phyloP scores from a whole-genome alignment of 2,888 invertebrate genomes.

The Agriopis aurantiaria region DNA sequence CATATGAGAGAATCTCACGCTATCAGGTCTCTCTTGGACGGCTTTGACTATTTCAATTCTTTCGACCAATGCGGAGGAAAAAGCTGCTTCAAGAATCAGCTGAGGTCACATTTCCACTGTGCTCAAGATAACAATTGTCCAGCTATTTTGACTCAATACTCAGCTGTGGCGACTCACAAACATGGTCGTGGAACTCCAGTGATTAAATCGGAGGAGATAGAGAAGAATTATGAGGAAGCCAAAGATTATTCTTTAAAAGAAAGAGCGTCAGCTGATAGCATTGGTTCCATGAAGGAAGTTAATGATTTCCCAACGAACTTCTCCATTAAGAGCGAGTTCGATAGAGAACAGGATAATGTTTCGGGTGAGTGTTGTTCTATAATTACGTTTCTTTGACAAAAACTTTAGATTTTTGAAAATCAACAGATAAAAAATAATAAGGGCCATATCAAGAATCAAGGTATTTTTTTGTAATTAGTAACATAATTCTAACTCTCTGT shows the following conservation, averaged over 20 bases:
- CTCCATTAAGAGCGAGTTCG: constrained; percentile 82
- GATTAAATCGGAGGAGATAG: constrained; percentile 71
- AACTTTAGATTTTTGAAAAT: neutral
- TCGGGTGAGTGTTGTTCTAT: constrained; percentile 72
- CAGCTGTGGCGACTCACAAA: constrained; percentile 81
- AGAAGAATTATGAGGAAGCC: constrained; percentile 78
- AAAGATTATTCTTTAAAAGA: constrained; percentile 84
- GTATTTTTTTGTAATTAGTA: too few species aligned
- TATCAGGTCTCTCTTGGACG: constrained; percentile 92
- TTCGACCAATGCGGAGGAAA: constrained; percentile 82
- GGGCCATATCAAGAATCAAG: too few species aligned
- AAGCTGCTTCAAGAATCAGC: constrained; percentile 81
- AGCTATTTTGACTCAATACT: constrained; percentile 82
- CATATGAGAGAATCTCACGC: constrained; percentile 96
- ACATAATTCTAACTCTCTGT: constrained; percentile 39
- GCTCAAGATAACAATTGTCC: constrained; percentile 82
- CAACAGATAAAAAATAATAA: too few species aligned
- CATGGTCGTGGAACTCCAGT: constrained; percentile 80
- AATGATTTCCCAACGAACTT: constrained; percentile 77
- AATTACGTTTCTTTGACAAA: neutral
- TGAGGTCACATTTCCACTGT: constrained; percentile 81
- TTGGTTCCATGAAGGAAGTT: constrained; percentile 72
- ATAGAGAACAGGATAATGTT: constrained; percentile 80
- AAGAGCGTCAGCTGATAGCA: constrained; percentile 77
- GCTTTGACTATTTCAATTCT: constrained; percentile 92